Conservation (phyloP, 2,888 invertebrate genomes). For the Sinopyrophorus schimmeli region DNA sequence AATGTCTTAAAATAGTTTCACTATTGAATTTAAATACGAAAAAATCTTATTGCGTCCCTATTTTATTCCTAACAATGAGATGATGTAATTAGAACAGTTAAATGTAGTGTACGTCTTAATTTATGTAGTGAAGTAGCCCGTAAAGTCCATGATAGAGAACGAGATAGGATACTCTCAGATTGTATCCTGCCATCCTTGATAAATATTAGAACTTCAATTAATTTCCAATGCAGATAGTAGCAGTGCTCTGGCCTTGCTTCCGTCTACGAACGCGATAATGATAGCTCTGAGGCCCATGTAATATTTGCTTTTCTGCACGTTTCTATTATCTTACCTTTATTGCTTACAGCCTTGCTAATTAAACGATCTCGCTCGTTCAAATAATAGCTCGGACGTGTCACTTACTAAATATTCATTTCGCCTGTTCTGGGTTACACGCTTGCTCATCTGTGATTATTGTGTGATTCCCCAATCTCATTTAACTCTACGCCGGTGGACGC, state of each 20-base stretch:
- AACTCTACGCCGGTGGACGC: conserved; percentile 5
- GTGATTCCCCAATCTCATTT: conserved; percentile 22
- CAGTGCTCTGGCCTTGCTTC: conserved; percentile 9
- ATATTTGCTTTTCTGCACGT: conserved; percentile 9
- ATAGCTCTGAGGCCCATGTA: conserved; percentile 8
- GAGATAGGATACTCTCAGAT: too few relatives aligned
- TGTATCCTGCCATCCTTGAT: conserved; percentile 10
- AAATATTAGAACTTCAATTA: conserved; percentile 23
- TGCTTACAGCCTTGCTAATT: conserved; percentile 23
- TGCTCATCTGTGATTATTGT: conserved; percentile 23
- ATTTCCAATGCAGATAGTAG: conserved; percentile 15
- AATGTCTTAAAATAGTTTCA: too few relatives aligned
- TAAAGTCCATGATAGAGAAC: not conserved
- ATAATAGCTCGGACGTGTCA: conserved; percentile 21
- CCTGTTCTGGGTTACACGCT: conserved; percentile 13
- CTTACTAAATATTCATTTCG: conserved; percentile 23
- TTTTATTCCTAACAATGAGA: too few relatives aligned
- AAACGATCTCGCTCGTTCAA: conserved; percentile 22
- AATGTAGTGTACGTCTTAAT: too few relatives aligned
- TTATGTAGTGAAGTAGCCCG: too few relatives aligned
- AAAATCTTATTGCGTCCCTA: too few relatives aligned
- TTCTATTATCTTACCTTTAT: conserved; percentile 22
- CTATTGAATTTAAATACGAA: too few relatives aligned
- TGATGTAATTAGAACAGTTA: too few relatives aligned
- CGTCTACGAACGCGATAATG: conserved; percentile 14